phyloP scores from a whole-genome alignment of 2,113 vertebrate genomes.

The Austrofundulus limnaeus region DNA sequence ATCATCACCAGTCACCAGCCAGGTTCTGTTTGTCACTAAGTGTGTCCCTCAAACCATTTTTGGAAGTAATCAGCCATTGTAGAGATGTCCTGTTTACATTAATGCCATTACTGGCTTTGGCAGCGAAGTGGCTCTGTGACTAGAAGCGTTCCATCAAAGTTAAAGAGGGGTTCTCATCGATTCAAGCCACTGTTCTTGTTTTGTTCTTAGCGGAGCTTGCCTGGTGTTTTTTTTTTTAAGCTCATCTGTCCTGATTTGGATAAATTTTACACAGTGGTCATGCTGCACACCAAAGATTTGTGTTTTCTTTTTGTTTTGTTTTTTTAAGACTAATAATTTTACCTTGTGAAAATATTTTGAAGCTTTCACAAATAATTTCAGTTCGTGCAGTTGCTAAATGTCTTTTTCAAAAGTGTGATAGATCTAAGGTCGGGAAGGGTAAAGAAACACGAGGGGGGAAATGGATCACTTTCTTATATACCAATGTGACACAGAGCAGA shows the following conservation, averaged over 20 bases:
- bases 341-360: not conserved
- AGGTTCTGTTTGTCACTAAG: constrained; percentile 27
- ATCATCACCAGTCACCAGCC: constrained; percentile 37
- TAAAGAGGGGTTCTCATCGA: not conserved
- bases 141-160: constrained; percentile 13
- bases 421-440: not conserved
- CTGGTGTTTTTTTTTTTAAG: not conserved
- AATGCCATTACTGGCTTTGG: not conserved
- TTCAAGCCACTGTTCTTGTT: not conserved
- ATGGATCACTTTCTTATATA: not conserved
- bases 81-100: constrained; percentile 14
- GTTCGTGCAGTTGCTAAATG: not conserved
- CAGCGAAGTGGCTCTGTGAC: constrained; percentile 13
- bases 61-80: constrained; percentile 30
- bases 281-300: not conserved
- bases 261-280: not conserved
- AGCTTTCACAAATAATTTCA: not conserved
- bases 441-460: not conserved
- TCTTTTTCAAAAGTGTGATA: not conserved
- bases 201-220: not conserved
- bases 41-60: constrained; percentile 41
- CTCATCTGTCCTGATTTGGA: not conserved
- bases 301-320: not conserved
- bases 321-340: no score
- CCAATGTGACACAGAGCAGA: not conserved